These are phyloP conservation scores for Ectemnius continuus DNA, from an alignment of 2,888 invertebrate species.

Conservation along the genomic window DNA sequence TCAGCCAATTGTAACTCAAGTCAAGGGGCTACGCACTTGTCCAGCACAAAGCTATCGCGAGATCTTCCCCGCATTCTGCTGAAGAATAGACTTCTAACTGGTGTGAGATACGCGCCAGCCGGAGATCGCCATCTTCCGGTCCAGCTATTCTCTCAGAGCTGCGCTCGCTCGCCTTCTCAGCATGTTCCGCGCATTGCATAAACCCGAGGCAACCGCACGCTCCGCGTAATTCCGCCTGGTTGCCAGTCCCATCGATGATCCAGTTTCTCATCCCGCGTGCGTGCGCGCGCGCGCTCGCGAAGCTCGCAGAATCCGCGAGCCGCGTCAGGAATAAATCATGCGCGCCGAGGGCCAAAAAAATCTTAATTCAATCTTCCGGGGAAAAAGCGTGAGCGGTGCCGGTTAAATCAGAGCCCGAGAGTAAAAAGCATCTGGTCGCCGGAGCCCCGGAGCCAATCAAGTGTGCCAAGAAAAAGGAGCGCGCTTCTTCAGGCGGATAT, in stretches of 20 bases:
- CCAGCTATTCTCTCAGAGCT: constrained; percentile 48
- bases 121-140: constrained; percentile 59
- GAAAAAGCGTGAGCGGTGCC: too few species aligned
- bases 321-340: too few species aligned
- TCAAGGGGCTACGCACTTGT: constrained; percentile 67
- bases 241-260: constrained; percentile 31
- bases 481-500: neutral
- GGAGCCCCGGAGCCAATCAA: too few species aligned
- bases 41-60: constrained; percentile 68
- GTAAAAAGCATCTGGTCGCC: too few species aligned
- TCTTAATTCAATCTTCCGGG: too few species aligned
- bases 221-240: constrained; percentile 15
- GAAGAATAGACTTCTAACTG: constrained; percentile 64
- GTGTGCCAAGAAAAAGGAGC: too few species aligned
- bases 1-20: constrained; percentile 70
- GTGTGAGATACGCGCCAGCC: constrained; percentile 60
- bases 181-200: constrained; percentile 32
- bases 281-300: neutral
- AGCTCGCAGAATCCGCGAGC: constrained; percentile 5
- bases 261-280: constrained; percentile 17
- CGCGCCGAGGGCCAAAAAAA: too few species aligned
- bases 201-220: constrained; percentile 17
- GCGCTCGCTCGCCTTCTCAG: constrained; percentile 23
- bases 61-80: constrained; percentile 68
- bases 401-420: too few species aligned